Evolutionary conservation across 2,113 vertebrate species (phyloP).

Genomic region (Mandrillus leucophaeus): DNA sequence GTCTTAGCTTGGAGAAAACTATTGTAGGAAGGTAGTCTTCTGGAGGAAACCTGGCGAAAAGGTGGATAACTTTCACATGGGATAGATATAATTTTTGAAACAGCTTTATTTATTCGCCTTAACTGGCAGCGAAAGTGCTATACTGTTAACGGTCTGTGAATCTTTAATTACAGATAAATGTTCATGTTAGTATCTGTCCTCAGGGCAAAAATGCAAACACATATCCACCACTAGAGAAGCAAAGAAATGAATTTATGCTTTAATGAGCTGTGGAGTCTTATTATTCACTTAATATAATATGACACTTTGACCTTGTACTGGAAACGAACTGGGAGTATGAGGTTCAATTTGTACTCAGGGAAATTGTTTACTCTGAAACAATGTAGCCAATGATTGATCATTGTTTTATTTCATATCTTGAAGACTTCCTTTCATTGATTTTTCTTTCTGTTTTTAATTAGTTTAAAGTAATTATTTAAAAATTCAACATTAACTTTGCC

Average conservation of each 20-base stretch:
- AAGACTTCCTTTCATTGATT: conserved; percentile 16
- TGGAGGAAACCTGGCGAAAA: background rate
- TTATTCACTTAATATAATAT: conserved; percentile 67
- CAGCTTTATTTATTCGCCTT: conserved; percentile 43
- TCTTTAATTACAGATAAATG: conserved; percentile 76
- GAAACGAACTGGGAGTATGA: conserved; percentile 60
- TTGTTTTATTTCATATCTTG: conserved; percentile 47
- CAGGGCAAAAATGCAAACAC: conserved; percentile 68
- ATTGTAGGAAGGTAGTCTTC: background rate
- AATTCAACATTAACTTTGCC: conserved; percentile 59
- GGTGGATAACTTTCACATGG: background rate
- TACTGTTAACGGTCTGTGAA: conserved; percentile 70
- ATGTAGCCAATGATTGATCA: conserved; percentile 39
- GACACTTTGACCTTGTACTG: conserved; percentile 75
- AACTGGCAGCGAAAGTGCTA: conserved; percentile 43
- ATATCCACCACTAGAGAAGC: conserved; percentile 51
- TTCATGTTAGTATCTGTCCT: conserved; percentile 67
- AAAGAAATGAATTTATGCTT: conserved; percentile 69
- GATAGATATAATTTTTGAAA: conserved; percentile 48
- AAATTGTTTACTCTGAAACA: conserved; percentile 63
- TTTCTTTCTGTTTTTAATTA: conserved; percentile 68
- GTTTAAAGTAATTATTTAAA: conserved; percentile 69
- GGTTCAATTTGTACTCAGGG: conserved; percentile 15
- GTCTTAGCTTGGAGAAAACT: background rate
- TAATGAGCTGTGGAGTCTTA: conserved; percentile 71